A percentile compares a stretch with the other conserved stretches of the same genome.
These are phyloP conservation scores for Bellardia bayeri DNA, from an alignment of 2,888 invertebrate genomes.

Conservation along the genomic window DNA sequence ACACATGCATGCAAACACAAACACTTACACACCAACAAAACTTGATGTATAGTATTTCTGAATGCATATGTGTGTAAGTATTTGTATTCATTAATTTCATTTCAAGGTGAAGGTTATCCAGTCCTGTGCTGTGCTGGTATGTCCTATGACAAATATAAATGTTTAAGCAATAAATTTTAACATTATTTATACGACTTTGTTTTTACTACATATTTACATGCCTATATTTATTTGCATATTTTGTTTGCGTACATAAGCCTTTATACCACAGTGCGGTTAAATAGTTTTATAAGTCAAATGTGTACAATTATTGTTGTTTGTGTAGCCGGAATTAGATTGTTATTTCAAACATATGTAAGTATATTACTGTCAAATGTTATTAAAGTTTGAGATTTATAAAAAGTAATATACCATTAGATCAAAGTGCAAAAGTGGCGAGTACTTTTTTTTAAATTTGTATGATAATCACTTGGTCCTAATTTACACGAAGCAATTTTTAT, in stretches of 20 bases:
- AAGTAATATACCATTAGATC: too few relatives aligned
- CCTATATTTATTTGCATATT: neutral
- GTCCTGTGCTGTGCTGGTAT: slow-evolving; percentile 19
- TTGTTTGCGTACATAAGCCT: neutral
- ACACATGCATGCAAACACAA: neutral
- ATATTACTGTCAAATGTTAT: too few relatives aligned
- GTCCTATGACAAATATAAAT: slow-evolving; percentile 47
- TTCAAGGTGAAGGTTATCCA: slow-evolving; percentile 67
- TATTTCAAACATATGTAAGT: too few relatives aligned
- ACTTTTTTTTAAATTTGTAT: too few relatives aligned
- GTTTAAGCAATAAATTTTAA: slow-evolving; percentile 40
- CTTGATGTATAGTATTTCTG: neutral
- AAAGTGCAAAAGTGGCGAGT: too few relatives aligned
- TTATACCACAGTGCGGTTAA: neutral
- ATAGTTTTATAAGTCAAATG: too few relatives aligned
- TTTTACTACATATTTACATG: neutral
- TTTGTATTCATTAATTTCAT: slow-evolving; percentile 34
- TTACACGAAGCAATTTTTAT: too few relatives aligned
- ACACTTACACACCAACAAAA: neutral
- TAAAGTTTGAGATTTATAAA: too few relatives aligned
- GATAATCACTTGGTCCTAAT: too few relatives aligned
- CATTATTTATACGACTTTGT: slow-evolving; percentile 10
- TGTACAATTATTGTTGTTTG: too few relatives aligned
- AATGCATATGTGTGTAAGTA: slow-evolving; percentile 10
- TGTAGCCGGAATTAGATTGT: too few relatives aligned